phyloP scores from a whole-genome alignment of 1,140 invertebrate genomes.

The Tyrophagus putrescentiae region DNA sequence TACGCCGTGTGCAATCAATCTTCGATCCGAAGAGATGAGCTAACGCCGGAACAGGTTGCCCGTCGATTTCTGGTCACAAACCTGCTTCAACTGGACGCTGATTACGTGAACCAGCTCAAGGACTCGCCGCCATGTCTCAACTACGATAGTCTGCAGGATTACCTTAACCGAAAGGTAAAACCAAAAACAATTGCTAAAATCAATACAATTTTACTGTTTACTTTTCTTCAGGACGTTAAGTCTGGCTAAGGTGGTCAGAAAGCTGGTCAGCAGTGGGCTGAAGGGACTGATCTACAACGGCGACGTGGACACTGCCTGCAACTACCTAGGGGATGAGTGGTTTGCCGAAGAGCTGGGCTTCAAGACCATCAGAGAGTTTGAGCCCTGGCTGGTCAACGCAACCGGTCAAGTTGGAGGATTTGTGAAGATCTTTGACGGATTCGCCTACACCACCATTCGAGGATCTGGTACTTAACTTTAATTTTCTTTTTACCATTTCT shows the following conservation, averaged over 20 bases:
- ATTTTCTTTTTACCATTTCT: no score
- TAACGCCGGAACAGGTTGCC: background rate
- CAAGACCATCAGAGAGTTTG: conserved; percentile 25
- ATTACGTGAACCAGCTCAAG: no score
- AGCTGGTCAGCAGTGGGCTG: conserved; percentile 27
- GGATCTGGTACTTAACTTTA: no score
- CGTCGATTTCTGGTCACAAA: background rate
- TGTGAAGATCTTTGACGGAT: conserved; percentile 32
- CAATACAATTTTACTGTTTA: no score
- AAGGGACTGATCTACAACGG: conserved; percentile 42
- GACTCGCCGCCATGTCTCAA: no score
- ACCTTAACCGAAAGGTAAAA: no score
- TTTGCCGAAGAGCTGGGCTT: conserved; percentile 35
- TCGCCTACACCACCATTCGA: conserved; percentile 35
- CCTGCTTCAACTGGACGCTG: background rate
- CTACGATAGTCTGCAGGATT: no score
- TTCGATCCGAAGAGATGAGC: background rate
- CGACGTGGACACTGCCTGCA: conserved; percentile 45
- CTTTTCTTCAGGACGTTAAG: no score
- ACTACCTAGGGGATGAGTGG: conserved; percentile 41
- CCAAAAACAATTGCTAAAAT: no score
- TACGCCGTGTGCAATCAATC: conserved; percentile 31
- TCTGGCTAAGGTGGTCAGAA: no score
- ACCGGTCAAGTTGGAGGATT: conserved; percentile 35
- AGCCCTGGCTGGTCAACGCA: conserved; percentile 28